These are phyloP conservation scores for Uropsilus gracilis DNA, from an alignment of 2,113 vertebrate genomes.

Conservation along the genomic window DNA sequence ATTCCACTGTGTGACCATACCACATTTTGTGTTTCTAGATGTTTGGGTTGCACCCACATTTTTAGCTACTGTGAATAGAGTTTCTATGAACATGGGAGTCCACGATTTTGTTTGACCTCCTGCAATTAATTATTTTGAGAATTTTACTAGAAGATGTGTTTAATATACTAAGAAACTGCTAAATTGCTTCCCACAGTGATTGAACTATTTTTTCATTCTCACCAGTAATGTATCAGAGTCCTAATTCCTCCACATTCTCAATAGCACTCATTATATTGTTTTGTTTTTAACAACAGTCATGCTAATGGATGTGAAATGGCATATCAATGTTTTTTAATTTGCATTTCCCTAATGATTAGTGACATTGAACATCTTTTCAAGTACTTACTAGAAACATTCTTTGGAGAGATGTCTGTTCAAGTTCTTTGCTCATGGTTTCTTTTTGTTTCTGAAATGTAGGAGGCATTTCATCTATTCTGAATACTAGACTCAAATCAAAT, in stretches of 20 bases:
- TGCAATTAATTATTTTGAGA: background rate
- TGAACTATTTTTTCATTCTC: background rate
- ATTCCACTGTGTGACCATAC: background rate
- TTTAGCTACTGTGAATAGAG: background rate
- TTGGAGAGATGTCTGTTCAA: background rate
- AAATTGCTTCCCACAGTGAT: background rate
- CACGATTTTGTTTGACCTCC: background rate
- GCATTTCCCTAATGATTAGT: background rate
- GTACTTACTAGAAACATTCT: background rate
- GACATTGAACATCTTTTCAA: no score
- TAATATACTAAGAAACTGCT: background rate
- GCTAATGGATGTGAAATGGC: background rate
- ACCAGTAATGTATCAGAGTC: background rate
- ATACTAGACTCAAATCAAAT: background rate
- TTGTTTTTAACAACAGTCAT: background rate
- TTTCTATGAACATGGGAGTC: background rate
- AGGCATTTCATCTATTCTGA: background rate
- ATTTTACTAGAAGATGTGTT: background rate
- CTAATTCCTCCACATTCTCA: background rate
- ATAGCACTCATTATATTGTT: background rate
- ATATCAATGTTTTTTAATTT: background rate
- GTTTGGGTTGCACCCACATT: background rate
- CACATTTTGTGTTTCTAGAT: background rate
- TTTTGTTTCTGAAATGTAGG: conserved; percentile 7
- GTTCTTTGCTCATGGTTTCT: background rate